Evolutionary conservation across 92 coral and sea anemone genomes (phyloP).

Genomic region (Galaxea fascicularis): DNA sequence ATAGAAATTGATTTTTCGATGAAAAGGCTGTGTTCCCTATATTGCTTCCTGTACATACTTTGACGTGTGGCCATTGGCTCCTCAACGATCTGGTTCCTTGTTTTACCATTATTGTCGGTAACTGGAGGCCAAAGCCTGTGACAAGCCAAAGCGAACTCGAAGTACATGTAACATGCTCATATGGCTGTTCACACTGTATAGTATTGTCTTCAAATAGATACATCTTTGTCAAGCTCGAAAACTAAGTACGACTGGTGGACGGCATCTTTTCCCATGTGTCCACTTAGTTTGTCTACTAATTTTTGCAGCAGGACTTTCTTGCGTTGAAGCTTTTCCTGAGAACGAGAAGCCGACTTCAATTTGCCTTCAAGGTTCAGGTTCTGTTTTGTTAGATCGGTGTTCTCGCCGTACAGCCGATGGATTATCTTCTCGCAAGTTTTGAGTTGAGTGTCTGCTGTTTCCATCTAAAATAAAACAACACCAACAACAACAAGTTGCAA

Average conservation of each 20-base stretch:
- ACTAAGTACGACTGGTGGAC: slow-evolving; percentile 85
- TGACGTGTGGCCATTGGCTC: too few species aligned
- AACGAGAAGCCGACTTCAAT: slow-evolving; percentile 79
- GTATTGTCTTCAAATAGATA: slow-evolving; percentile 49
- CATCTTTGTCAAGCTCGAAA: slow-evolving; percentile 94
- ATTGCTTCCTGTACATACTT: too few species aligned
- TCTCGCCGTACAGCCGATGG: slow-evolving; percentile 90
- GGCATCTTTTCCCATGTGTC: slow-evolving; percentile 82
- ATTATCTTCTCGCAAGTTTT: slow-evolving; percentile 92
- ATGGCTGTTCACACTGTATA: too few species aligned
- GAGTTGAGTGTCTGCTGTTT: slow-evolving; percentile 92
- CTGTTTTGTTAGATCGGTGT: slow-evolving; percentile 78
- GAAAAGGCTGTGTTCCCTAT: too few species aligned
- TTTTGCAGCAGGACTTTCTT: slow-evolving; percentile 86
- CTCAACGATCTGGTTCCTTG: too few species aligned
- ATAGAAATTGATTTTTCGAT: too few species aligned
- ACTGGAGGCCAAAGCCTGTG: too few species aligned
- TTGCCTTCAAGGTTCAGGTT: slow-evolving; percentile 82
- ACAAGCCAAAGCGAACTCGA: too few species aligned
- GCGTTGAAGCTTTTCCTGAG: slow-evolving; percentile 88
- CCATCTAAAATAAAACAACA: slow-evolving; percentile 68
- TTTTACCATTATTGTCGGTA: too few species aligned
- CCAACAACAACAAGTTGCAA: neutral
- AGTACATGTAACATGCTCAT: too few species aligned
- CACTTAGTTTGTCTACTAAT: slow-evolving; percentile 88